phyloP scores from a whole-genome alignment of 1,140 invertebrate genomes.

The Drosophila parvula region DNA sequence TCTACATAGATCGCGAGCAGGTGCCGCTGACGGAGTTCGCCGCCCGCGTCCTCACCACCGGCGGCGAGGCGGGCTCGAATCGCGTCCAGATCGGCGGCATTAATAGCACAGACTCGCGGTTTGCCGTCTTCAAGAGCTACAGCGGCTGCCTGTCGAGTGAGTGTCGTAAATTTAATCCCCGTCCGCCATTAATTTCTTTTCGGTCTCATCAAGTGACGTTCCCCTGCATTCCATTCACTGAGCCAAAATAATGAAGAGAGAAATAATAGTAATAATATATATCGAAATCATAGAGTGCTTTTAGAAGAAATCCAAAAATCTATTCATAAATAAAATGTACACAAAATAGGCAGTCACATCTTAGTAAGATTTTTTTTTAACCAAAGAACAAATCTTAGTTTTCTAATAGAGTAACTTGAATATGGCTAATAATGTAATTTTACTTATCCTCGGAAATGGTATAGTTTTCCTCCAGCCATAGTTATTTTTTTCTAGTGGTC shows the following conservation, averaged over 20 bases:
- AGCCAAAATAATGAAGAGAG: slow-evolving; percentile 1
- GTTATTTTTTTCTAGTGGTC: neutral
- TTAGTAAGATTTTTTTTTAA: no score
- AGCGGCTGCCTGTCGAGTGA: slow-evolving; percentile 95
- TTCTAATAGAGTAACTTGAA: no score
- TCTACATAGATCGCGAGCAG: slow-evolving; percentile 90
- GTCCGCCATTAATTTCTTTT: slow-evolving; percentile 75
- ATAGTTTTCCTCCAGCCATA: no score
- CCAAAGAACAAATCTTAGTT: no score
- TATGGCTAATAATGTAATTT: no score
- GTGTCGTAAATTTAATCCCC: slow-evolving; percentile 83
- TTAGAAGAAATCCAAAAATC: rapidly evolving
- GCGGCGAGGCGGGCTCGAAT: slow-evolving; percentile 88
- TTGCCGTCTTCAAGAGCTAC: slow-evolving; percentile 92
- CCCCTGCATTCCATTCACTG: slow-evolving; percentile 8
- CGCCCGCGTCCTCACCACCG: slow-evolving; percentile 87
- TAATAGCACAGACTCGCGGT: slow-evolving; percentile 91
- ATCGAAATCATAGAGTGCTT: neutral
- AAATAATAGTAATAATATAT: neutral
- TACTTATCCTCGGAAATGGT: neutral
- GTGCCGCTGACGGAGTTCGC: slow-evolving; percentile 88
- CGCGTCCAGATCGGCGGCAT: slow-evolving; percentile 94
- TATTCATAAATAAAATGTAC: neutral
- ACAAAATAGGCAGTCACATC: no score
- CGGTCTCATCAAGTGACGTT: slow-evolving; percentile 65